Percentiles rank a stretch among this genome's conserved stretches.
phyloP scores from a whole-genome alignment of 2,888 invertebrate species.

The Leptopilina drosophilae region DNA sequence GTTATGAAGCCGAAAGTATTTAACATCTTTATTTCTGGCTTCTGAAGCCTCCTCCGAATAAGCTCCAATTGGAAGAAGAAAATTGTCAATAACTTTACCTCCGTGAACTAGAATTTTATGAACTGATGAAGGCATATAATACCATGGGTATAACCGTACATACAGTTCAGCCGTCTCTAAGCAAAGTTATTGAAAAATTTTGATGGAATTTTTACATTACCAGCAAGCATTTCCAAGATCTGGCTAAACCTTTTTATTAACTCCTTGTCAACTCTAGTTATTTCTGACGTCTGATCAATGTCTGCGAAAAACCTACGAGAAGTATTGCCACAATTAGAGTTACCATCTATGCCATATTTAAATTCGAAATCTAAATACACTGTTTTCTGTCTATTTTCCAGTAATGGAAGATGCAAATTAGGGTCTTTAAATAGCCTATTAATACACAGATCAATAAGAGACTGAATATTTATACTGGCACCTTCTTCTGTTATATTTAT shows the following conservation, averaged over 20 bases:
- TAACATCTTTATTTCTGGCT: conserved; percentile 42
- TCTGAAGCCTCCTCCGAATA: conserved; percentile 43
- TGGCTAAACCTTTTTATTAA: not conserved
- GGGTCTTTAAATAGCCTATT: no score
- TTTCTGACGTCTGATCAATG: not conserved
- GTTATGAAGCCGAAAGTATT: not conserved
- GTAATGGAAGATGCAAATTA: no score
- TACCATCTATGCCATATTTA: conserved; percentile 1
- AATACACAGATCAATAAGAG: no score
- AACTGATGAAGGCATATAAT: conserved; percentile 39
- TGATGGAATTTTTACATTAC: not conserved
- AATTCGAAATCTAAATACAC: not conserved
- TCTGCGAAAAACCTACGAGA: not conserved
- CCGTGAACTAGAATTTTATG: conserved; percentile 42
- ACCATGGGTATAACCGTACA: conserved; percentile 46
- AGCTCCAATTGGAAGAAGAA: conserved; percentile 38
- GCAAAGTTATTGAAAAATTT: conserved; percentile 27
- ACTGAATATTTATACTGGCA: no score
- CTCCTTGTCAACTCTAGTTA: not conserved
- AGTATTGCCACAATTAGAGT: not conserved
- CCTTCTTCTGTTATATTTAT: no score
- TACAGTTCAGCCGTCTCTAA: conserved; percentile 37
- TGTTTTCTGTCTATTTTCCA: not conserved
- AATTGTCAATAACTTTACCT: conserved; percentile 33
- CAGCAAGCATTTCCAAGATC: not conserved